Conservation (phyloP, 1,140 invertebrate genomes). For the Sesamia nonagrioides region DNA sequence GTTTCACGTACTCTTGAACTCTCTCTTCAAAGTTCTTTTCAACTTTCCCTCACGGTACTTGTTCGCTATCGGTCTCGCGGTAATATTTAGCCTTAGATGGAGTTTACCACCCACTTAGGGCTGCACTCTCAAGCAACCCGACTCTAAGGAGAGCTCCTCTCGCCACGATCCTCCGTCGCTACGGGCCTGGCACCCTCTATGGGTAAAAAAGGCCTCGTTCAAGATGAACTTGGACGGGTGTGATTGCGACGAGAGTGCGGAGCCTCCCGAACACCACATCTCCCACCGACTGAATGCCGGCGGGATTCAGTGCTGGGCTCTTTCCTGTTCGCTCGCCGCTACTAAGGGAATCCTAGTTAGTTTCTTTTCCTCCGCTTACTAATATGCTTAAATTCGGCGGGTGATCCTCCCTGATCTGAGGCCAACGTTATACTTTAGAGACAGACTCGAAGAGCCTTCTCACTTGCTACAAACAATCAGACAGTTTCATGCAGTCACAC, state of each 20-base stretch:
- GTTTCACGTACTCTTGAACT: too few species aligned
- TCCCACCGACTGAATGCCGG: constrained; percentile 85
- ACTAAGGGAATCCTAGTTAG: constrained; percentile 96
- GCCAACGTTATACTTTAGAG: constrained; percentile 57
- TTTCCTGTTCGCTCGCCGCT: constrained; percentile 95
- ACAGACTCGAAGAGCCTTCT: constrained; percentile 69
- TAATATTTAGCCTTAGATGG: constrained; percentile 95
- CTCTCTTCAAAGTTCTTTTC: too few species aligned
- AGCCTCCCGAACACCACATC: constrained; percentile 90
- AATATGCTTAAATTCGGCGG: constrained; percentile 96
- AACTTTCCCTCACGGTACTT: constrained; percentile 97
- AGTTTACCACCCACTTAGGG: constrained; percentile 94
- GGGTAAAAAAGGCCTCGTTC: constrained; percentile 90
- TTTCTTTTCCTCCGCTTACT: constrained; percentile 97
- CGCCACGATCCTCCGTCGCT: constrained; percentile 85
- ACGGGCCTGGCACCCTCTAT: constrained; percentile 92
- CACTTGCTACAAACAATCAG: constrained; percentile 62
- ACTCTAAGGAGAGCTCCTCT: constrained; percentile 91
- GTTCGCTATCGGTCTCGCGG: constrained; percentile 95
- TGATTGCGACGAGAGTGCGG: constrained; percentile 75
- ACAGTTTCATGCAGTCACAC: constrained; percentile 86
- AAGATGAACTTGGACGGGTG: constrained; percentile 90
- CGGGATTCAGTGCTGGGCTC: constrained; percentile 90
- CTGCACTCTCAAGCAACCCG: constrained; percentile 95
- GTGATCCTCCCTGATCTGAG: constrained; percentile 92